These are phyloP conservation scores for Eurytoma adleriae DNA, from an alignment of 2,888 invertebrate species.

Conservation along the genomic window DNA sequence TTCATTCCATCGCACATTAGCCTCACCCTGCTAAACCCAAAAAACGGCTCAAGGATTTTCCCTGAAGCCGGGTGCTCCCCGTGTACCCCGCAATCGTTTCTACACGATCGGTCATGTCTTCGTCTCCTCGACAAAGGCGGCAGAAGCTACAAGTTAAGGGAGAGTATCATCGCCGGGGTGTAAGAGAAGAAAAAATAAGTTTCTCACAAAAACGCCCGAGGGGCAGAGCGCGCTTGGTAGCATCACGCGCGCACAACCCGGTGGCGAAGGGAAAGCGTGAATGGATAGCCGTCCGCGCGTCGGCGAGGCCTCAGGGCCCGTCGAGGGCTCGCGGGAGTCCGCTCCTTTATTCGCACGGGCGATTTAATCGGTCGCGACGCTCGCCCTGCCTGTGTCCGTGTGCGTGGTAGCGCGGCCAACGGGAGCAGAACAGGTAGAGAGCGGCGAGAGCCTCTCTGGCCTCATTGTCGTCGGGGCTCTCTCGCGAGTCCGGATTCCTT, in stretches of 20 bases:
- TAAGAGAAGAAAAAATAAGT: not conserved
- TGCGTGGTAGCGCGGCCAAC: not conserved
- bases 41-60: too few relatives aligned
- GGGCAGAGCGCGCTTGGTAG: not conserved
- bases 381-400: not conserved
- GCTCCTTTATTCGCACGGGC: not conserved
- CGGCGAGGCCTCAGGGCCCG: not conserved
- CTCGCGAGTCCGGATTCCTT: too few relatives aligned
- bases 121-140: too few relatives aligned
- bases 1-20: too few relatives aligned
- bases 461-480: not conserved
- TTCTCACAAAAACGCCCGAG: not conserved
- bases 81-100: too few relatives aligned
- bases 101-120: too few relatives aligned
- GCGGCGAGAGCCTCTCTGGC: not conserved
- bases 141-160: too few relatives aligned
- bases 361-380: not conserved
- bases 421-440: conserved; percentile 7
- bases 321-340: not conserved
- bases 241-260: not conserved
- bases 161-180: too few relatives aligned
- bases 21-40: too few relatives aligned
- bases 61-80: too few relatives aligned
- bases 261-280: not conserved
- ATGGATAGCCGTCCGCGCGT: not conserved